These are phyloP conservation scores for Protomyctophum bolini DNA, from an alignment of 2,113 vertebrate species.

Conservation along the genomic window DNA sequence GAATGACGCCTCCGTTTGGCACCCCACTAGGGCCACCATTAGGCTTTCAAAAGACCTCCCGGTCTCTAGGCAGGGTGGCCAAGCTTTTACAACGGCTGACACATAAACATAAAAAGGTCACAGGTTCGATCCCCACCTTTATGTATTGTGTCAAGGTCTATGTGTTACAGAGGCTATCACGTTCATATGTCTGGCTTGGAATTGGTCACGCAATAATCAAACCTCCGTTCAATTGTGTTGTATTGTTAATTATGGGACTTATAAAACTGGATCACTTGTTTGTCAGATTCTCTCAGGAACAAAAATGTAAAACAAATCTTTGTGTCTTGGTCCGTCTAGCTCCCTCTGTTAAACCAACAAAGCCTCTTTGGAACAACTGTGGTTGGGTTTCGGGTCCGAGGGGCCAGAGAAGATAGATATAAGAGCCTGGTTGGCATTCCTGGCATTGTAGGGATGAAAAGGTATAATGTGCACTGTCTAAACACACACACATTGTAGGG, in stretches of 20 bases:
- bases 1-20: constrained; percentile 24
- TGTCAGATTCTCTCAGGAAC: too few species aligned
- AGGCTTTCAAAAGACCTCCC: constrained; percentile 41
- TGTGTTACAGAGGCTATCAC: too few species aligned
- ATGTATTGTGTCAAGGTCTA: too few species aligned
- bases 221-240: too few species aligned
- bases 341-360: constrained; percentile 29
- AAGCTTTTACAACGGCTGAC: constrained; percentile 33
- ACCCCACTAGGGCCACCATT: constrained; percentile 5
- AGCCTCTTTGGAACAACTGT: constrained; percentile 58
- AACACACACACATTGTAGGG: constrained; percentile 62
- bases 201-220: too few species aligned
- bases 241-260: too few species aligned
- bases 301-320: background rate
- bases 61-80: constrained; percentile 61
- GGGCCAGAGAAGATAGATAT: constrained; percentile 5
- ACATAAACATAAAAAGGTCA: constrained; percentile 38
- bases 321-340: constrained; percentile 28
- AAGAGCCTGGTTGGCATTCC: constrained; percentile 63
- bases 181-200: too few species aligned
- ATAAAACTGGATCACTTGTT: too few species aligned
- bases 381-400: constrained; percentile 21
- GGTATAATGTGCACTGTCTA: constrained; percentile 64
- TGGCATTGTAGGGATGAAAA: constrained; percentile 66
- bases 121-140: constrained; percentile 22